A percentile compares a stretch with the other conserved stretches of the same genome.
Evolutionary conservation across 2,797 vertebrate genomes (phyloP).

Genomic region (Mormyrus proboscirostris): DNA sequence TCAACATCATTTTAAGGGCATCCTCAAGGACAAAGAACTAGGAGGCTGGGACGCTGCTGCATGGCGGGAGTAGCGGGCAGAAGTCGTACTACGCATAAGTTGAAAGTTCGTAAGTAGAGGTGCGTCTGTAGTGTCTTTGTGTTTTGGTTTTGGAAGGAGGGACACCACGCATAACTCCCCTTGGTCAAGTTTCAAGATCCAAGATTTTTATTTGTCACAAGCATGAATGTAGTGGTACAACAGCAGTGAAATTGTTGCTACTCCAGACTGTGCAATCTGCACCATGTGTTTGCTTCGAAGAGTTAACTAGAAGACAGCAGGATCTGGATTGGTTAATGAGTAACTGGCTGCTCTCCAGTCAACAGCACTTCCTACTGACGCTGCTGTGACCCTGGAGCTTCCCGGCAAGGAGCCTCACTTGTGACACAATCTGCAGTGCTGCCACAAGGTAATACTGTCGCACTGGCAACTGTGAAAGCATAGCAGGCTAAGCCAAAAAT

Average conservation of each 20-base stretch:
- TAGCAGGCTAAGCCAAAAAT: not conserved
- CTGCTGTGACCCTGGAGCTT: not conserved
- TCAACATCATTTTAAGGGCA: no score
- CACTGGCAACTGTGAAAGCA: not conserved
- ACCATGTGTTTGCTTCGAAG: conserved; percentile 12
- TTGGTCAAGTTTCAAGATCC: not conserved
- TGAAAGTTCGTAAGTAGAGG: no score
- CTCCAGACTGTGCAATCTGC: not conserved
- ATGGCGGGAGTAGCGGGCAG: no score
- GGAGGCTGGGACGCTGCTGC: no score
- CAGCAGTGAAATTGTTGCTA: not conserved
- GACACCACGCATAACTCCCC: not conserved
- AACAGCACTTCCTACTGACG: not conserved
- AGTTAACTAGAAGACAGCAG: conserved; percentile 14
- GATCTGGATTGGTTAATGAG: conserved; percentile 29
- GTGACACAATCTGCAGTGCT: not conserved
- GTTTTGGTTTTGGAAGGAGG: not conserved
- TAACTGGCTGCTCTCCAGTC: conserved; percentile 23
- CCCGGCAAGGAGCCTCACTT: not conserved
- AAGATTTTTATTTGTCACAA: not conserved
- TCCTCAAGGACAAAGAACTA: no score
- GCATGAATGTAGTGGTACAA: not conserved
- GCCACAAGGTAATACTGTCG: not conserved
- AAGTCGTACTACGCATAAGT: no score
- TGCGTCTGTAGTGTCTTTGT: no score